phyloP scores from a whole-genome alignment of 2,888 invertebrate genomes.

The Chrysolina haemoptera region DNA sequence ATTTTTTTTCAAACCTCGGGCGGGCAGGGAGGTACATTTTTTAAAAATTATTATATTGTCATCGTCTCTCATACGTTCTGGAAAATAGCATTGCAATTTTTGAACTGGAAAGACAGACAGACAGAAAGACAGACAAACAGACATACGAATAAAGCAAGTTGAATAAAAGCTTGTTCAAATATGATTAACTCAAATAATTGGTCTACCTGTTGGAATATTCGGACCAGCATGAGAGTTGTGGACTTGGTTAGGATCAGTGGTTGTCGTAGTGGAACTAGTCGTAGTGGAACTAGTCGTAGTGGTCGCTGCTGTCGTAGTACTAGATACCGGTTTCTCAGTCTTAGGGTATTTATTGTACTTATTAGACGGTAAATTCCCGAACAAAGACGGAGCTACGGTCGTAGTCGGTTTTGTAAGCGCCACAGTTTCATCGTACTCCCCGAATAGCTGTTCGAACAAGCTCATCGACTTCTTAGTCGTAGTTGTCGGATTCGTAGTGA shows the following conservation, averaged over 20 bases:
- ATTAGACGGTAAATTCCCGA: constrained; percentile 55
- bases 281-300: constrained; percentile 44
- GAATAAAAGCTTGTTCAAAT: too few species aligned
- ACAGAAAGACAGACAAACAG: too few species aligned
- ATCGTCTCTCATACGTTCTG: too few species aligned
- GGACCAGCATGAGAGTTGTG: constrained; percentile 56
- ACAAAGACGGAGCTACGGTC: constrained; percentile 53
- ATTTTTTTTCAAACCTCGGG: too few species aligned
- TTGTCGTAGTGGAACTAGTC: constrained; percentile 43
- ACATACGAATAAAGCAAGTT: too few species aligned
- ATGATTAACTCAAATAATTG: too few species aligned
- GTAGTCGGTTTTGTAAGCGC: constrained; percentile 43
- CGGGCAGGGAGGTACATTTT: too few species aligned
- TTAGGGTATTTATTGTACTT: constrained; percentile 50
- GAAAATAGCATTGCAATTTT: too few species aligned
- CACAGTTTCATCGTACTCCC: constrained; percentile 66
- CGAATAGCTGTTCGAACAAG: constrained; percentile 68
- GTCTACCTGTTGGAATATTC: constrained; percentile 54
- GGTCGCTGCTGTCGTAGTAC: constrained; percentile 49
- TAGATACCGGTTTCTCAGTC: constrained; percentile 48
- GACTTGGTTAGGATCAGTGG: constrained; percentile 35
- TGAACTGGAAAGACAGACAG: too few species aligned
- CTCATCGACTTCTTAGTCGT: constrained; percentile 68
- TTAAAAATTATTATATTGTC: too few species aligned
- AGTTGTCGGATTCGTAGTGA: constrained; percentile 54